A percentile compares a stretch with the other conserved stretches of the same genome.
These are phyloP conservation scores for Acestrorhynchus altus DNA, from an alignment of 2,797 vertebrate species.

Conservation along the genomic window DNA sequence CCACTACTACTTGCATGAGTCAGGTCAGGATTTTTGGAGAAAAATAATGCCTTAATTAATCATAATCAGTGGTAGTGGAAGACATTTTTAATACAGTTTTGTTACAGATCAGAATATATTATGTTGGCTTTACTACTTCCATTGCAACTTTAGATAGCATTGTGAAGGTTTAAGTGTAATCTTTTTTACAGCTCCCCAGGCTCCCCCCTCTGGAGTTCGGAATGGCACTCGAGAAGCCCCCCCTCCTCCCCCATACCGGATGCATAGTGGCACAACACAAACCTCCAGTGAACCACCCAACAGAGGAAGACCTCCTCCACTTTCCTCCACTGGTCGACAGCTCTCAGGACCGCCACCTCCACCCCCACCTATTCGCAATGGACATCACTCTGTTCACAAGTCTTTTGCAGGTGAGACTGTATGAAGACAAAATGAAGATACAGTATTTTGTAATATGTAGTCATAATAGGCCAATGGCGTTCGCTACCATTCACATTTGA, in stretches of 20 bases:
- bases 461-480: too few relatives aligned
- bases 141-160: background rate
- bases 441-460: too few relatives aligned
- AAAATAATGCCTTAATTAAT: too few relatives aligned
- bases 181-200: conserved; percentile 88
- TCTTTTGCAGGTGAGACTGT: conserved; percentile 80
- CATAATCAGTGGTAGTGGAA: too few relatives aligned
- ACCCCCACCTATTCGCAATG: conserved; percentile 90
- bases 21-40: too few relatives aligned
- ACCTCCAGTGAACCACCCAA: conserved; percentile 71
- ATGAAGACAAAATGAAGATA: background rate
- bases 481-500: too few relatives aligned
- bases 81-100: too few relatives aligned
- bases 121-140: too few relatives aligned
- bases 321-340: conserved; percentile 81
- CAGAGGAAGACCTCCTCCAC: conserved; percentile 82
- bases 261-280: conserved; percentile 69
- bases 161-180: background rate
- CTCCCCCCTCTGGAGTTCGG: conserved; percentile 77
- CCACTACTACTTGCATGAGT: too few relatives aligned
- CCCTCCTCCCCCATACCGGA: conserved; percentile 87
- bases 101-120: too few relatives aligned
- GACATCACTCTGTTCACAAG: conserved; percentile 84
- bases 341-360: conserved; percentile 83
- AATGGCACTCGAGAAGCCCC: conserved; percentile 87